Conservation (phyloP, 2,888 invertebrate genomes). For the Galerucella nymphaeae region DNA sequence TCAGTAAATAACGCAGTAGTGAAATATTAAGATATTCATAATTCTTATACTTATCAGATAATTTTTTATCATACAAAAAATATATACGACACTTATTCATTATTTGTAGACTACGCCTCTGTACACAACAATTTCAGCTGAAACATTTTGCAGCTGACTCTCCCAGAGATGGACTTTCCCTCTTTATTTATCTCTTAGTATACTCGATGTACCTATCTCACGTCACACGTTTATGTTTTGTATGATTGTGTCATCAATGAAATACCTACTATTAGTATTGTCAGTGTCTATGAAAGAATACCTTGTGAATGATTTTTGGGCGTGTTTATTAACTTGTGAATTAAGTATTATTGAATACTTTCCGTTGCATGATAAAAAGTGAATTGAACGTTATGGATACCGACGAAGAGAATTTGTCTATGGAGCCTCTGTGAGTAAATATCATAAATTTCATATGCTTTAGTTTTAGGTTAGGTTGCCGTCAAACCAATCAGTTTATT, state of each 20-base stretch:
- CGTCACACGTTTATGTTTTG: not conserved
- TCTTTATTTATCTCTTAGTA: not conserved
- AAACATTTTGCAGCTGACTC: not conserved
- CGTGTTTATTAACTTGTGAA: not conserved
- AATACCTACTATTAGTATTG: not conserved
- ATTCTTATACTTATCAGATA: too few species aligned
- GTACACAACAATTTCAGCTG: not conserved
- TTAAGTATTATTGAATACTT: not conserved
- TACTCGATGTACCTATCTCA: not conserved
- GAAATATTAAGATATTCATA: too few species aligned
- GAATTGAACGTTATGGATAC: slow-evolving; percentile 26
- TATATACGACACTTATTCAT: not conserved
- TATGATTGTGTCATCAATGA: not conserved
- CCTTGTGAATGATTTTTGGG: not conserved
- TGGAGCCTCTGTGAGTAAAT: slow-evolving; percentile 36
- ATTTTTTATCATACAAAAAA: not conserved
- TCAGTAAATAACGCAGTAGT: too few species aligned
- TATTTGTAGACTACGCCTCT: not conserved
- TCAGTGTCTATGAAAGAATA: slow-evolving; percentile 2
- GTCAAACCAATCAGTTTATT: not conserved
- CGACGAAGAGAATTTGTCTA: slow-evolving; percentile 27
- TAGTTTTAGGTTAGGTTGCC: not conserved
- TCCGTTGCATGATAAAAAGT: not conserved
- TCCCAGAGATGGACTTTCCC: too few species aligned
- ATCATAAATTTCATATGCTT: not conserved